Base-by-base conservation (phyloP, 2,113 vertebrate species). In the Gymnobelideus leadbeateri region DNA sequence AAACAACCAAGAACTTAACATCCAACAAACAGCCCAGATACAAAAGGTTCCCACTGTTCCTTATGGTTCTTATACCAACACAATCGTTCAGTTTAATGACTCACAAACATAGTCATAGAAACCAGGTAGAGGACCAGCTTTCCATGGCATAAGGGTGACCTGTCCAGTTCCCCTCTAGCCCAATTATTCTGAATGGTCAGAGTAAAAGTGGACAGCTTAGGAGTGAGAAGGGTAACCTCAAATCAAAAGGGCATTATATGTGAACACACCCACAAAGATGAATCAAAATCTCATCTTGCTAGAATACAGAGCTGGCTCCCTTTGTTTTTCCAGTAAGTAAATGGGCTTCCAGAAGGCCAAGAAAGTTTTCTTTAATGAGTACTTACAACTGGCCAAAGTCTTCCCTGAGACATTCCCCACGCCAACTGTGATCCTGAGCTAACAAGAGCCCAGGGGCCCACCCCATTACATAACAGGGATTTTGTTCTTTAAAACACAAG, bases 1-100 rank as follows among this genome's bases (percentile, higher is more conserved):
- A 97, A 96, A 92, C 3, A 95, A 0, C 89, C 26, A 43, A 68
- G 68, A 77, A 77, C 37, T 77, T 77, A 77, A 37, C 19, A 43
- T 47, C 49, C 9, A 12, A 54, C 46, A 90, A 12, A 54, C 46
- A 90, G 49, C 43, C 31, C 0, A 0, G 46, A 43, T 37, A 47
- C 12, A 2, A 19, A 43, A 0, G 7, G 37, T 49, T 92, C 19
- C 26, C 31, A 68, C 19, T 92, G 53, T 90, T 51, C 50, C 37
- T 91, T 23, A 0, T 51, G 51, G 84, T 95, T 84, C 92, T 61
- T 26, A 77, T 53, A 47, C 92, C 37, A 89, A 14, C 77, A 61
- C 16, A 94, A 16, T 7, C 37, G 43, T 77, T 43, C 10, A 0
- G 8, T 28, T 57, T 68, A 68, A 68, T 77, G n/a, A 6, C n/a